Evolutionary conservation across 2,888 invertebrate genomes (phyloP).

Genomic region (Apotomis turbidana): DNA sequence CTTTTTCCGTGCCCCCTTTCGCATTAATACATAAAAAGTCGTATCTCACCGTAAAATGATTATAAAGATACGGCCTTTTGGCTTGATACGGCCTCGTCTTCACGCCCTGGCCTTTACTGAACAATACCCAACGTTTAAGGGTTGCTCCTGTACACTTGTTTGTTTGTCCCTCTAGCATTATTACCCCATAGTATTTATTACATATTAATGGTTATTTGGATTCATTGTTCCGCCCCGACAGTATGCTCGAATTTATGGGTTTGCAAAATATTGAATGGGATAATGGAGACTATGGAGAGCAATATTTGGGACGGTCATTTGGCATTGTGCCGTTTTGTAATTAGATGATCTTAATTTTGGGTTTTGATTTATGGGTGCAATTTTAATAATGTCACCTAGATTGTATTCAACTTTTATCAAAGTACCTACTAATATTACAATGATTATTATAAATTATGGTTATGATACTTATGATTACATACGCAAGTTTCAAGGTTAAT

Average conservation of each 20-base stretch:
- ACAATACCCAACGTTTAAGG: slow-evolving; percentile 72
- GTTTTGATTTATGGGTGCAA: slow-evolving; percentile 35
- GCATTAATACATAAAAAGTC: no score
- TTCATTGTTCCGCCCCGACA: slow-evolving; percentile 80
- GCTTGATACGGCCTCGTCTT: slow-evolving; percentile 23
- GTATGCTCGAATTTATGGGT: slow-evolving; percentile 82
- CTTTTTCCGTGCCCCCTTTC: slow-evolving; percentile 41
- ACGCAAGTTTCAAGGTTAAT: no score
- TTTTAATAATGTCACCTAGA: slow-evolving; percentile 12
- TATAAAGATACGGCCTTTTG: no score
- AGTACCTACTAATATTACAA: no score
- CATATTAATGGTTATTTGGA: slow-evolving; percentile 84
- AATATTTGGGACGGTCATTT: slow-evolving; percentile 64
- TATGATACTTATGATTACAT: no score
- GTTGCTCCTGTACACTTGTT: slow-evolving; percentile 78
- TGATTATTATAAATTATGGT: no score
- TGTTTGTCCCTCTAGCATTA: slow-evolving; percentile 80
- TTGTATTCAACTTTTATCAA: neutral
- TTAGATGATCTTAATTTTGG: slow-evolving; percentile 58
- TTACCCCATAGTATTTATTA: slow-evolving; percentile 83
- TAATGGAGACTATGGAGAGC: slow-evolving; percentile 57
- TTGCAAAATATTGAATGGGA: slow-evolving; percentile 74
- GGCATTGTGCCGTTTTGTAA: slow-evolving; percentile 63
- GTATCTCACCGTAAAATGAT: no score
- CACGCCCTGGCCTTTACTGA: slow-evolving; percentile 56